Evolutionary conservation across 1,140 invertebrate species (phyloP).

Genomic region (Apocrypta bakeri): DNA sequence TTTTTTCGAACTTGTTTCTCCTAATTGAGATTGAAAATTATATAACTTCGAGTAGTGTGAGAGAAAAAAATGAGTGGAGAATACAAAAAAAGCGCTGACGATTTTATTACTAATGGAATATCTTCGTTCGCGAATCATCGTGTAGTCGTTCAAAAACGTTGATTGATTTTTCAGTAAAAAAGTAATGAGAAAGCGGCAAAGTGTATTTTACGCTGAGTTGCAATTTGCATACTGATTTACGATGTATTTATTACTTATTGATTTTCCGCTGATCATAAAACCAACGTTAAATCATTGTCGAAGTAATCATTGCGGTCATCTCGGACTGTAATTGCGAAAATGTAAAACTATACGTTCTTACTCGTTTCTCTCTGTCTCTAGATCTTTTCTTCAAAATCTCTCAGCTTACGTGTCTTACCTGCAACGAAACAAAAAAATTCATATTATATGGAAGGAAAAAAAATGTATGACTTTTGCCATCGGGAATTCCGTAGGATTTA

Average conservation of each 20-base stretch:
- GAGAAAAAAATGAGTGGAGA: neutral
- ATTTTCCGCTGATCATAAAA: constrained; percentile 15
- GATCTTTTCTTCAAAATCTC: no score
- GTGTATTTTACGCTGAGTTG: neutral
- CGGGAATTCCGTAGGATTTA: no score
- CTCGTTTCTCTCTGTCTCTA: neutral
- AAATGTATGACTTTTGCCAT: no score
- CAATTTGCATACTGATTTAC: constrained; percentile 36
- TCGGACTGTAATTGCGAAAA: constrained; percentile 8
- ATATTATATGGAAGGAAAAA: neutral
- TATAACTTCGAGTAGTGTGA: neutral
- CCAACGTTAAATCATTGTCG: neutral
- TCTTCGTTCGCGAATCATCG: neutral
- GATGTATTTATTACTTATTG: constrained; percentile 34
- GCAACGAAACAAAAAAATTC: constrained; percentile 27
- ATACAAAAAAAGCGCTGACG: neutral
- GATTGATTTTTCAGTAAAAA: constrained; percentile 29
- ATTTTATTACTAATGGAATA: constrained; percentile 22
- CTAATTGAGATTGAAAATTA: constrained; percentile 27
- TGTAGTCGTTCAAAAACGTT: neutral
- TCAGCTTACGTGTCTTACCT: constrained; percentile 18
- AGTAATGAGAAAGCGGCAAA: neutral
- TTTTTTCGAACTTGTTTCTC: neutral
- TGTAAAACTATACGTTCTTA: constrained; percentile 21
- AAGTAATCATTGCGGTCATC: constrained; percentile 6